Base-by-base conservation (phyloP, 2,888 invertebrate genomes). In the Helleia helle region DNA sequence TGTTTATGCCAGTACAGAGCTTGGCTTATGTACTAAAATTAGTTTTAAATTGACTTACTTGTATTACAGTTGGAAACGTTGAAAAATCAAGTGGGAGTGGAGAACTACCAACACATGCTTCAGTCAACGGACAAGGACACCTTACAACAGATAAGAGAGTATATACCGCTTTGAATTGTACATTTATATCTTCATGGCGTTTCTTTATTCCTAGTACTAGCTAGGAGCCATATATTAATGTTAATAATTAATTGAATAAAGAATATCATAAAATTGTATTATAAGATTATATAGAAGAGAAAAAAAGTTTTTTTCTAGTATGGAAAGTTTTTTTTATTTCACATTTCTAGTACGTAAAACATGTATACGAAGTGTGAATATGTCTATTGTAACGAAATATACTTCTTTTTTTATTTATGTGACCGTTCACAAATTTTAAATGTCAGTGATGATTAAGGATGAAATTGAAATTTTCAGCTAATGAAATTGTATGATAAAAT, bases 101-200 rank as follows among this genome's bases (percentile, higher is more conserved):
- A 87, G 34, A 88, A 89, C 6, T 96, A 93, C 66, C 89, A 92
- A 43, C 90, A 91, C 42, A 79, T 96, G 39, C 74, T 95, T 59
- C 88, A 88, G 40, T 89, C 89, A 2, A 88, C 94, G 0, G 92
- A 93, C 55, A 86, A 87, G 2, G 92, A 92, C 51, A 91, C 92
- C 1, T 71, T 92, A 57, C 86, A 89, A 46, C 91, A 93, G 64
- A 87, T 94, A 46, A 83, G 87, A 58, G 89, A 89, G 59, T 91
- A 89, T 49, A 72, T 86, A 59, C 77, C 81, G 14, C 63, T 85
- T 22, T 81, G 56, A 71, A 59, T 46, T 17, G 17, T 28, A 36
- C 37, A 14, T 9, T 14, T 9, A 14, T 8, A 3, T 5, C 13
- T 13, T 14, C 28, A 13, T 6, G 14, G 22, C 7, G 8, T 34